These are phyloP conservation scores for Cotesia typhae DNA, from an alignment of 1,140 invertebrate genomes.

Conservation along the genomic window DNA sequence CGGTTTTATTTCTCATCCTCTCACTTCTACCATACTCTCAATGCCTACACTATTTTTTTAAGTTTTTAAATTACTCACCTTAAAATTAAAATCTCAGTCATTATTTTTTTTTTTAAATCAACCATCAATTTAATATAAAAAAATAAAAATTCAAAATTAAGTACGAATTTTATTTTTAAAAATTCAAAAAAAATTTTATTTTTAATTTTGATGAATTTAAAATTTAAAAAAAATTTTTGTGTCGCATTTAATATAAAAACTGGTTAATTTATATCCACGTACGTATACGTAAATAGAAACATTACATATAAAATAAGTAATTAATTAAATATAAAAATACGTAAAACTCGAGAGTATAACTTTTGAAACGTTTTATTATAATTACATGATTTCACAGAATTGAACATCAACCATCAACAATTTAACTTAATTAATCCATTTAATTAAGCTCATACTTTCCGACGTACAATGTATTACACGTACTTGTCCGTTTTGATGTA, in stretches of 20 bases:
- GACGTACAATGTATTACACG: conserved; percentile 1
- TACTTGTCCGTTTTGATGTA: conserved; percentile 24
- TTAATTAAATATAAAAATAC: background rate
- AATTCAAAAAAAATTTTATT: too few species aligned
- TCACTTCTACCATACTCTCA: background rate
- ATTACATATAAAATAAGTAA: too few species aligned
- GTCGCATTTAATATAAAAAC: background rate
- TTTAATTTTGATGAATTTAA: background rate
- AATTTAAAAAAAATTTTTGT: conserved; percentile 14
- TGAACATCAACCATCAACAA: conserved; percentile 31
- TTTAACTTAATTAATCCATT: conserved; percentile 55
- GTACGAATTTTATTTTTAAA: too few species aligned
- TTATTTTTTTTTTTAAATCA: too few species aligned
- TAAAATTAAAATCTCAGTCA: too few species aligned
- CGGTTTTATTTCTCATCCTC: conserved; percentile 29
- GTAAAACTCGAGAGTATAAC: conserved; percentile 5
- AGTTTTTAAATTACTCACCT: too few species aligned
- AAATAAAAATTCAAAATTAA: too few species aligned
- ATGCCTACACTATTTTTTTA: too few species aligned
- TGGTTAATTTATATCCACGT: conserved; percentile 12
- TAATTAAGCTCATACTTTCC: conserved; percentile 50
- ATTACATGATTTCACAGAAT: conserved; percentile 43
- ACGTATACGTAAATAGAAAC: background rate
- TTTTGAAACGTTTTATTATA: conserved; percentile 33
- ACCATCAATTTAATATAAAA: too few species aligned